phyloP scores from a whole-genome alignment of 1,140 invertebrate genomes.

The Proctacanthus coquilletti region DNA sequence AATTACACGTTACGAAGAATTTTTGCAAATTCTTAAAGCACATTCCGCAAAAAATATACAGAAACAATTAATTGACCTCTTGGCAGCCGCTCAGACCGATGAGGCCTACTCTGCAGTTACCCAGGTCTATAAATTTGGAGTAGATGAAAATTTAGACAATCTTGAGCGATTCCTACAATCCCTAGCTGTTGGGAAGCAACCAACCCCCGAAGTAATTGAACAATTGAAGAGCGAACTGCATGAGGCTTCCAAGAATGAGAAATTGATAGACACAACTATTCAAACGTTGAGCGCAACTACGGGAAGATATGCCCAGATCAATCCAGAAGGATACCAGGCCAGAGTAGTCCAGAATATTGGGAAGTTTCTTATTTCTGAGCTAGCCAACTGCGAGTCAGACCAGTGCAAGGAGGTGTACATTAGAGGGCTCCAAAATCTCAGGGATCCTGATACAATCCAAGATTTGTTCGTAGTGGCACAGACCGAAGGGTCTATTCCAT shows the following conservation, averaged over 20 bases:
- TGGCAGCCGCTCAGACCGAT: constrained; percentile 50
- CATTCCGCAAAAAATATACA: constrained; percentile 35
- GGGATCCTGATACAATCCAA: constrained; percentile 37
- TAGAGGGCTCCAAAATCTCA: constrained; percentile 49
- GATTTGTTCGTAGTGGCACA: constrained; percentile 37
- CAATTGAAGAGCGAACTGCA: no score
- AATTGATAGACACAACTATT: no score
- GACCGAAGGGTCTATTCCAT: constrained; percentile 34
- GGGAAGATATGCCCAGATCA: no score
- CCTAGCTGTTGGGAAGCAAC: constrained; percentile 45
- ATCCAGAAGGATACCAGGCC: no score
- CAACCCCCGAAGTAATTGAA: constrained; percentile 39
- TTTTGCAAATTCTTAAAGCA: constrained; percentile 41
- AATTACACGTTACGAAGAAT: constrained; percentile 38
- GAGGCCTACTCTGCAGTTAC: constrained; percentile 50
- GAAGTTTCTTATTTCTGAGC: no score
- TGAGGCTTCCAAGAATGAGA: no score
- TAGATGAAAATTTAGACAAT: constrained; percentile 36
- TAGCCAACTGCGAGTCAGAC: constrained; percentile 2
- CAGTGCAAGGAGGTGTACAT: constrained; percentile 42
- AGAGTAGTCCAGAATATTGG: no score
- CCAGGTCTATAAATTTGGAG: constrained; percentile 42
- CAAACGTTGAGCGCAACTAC: no score
- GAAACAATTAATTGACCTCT: constrained; percentile 52
- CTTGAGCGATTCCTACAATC: constrained; percentile 60